These are phyloP conservation scores for Peromyscus californicus DNA, from an alignment of 2,113 vertebrate species.

Conservation along the genomic window DNA sequence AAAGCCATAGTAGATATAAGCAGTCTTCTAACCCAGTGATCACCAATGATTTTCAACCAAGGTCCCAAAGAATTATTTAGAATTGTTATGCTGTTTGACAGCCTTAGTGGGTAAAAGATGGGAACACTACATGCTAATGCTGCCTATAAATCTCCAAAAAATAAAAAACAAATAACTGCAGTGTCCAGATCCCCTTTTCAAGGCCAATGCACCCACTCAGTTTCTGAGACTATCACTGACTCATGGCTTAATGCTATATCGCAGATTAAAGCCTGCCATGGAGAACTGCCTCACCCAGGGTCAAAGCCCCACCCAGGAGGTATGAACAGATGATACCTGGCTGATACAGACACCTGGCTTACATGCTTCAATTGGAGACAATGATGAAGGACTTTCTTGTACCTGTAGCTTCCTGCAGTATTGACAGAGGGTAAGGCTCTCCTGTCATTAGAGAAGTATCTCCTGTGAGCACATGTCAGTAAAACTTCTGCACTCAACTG, in stretches of 20 bases:
- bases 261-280: not conserved
- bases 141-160: not conserved
- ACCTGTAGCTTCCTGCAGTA: not conserved
- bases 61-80: not conserved
- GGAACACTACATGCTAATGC: not conserved
- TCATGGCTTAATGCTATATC: not conserved
- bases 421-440: not conserved
- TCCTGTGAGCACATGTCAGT: not conserved
- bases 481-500: not conserved
- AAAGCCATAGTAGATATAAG: not conserved
- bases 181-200: not conserved
- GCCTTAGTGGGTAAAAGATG: not conserved
- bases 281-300: not conserved
- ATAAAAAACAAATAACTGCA: slow-evolving; percentile 5
- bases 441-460: not conserved
- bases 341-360: not conserved
- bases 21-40: not conserved
- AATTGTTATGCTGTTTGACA: not conserved
- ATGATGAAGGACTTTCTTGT: not conserved
- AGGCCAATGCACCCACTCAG: not conserved
- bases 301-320: not conserved
- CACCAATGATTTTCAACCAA: slow-evolving; percentile 8
- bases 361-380: not conserved
- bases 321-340: not conserved
- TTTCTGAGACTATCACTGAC: not conserved